Percentiles rank a stretch among this genome's conserved stretches.
phyloP scores from a whole-genome alignment of 2,797 vertebrate species.

The Manis javanica region DNA sequence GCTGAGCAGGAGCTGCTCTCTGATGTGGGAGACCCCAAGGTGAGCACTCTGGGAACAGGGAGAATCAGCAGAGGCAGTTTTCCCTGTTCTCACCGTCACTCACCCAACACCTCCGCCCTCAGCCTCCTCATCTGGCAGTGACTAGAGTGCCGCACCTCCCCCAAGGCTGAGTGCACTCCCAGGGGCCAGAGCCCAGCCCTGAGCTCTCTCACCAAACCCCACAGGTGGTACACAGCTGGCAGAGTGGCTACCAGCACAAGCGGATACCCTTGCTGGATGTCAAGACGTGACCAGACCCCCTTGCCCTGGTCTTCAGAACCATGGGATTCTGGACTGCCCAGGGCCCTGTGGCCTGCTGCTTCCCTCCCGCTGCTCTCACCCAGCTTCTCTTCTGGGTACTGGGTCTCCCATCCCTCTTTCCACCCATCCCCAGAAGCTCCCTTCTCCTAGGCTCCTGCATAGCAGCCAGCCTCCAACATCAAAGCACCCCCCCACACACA shows the following conservation, averaged over 20 bases:
- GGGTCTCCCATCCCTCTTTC: not conserved
- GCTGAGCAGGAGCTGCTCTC: conserved; percentile 95
- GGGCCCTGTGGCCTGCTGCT: not conserved
- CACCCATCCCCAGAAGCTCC: not conserved
- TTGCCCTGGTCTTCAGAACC: not conserved
- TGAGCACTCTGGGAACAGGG: conserved; percentile 69
- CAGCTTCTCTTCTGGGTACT: not conserved
- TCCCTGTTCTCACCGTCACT: not conserved
- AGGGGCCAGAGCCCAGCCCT: not conserved
- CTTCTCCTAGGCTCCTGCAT: not conserved
- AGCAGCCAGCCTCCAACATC: not conserved
- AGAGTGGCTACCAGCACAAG: conserved; percentile 89
- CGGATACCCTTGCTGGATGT: conserved; percentile 90
- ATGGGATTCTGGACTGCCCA: accelerated
- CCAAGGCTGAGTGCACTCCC: not conserved
- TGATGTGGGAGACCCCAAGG: conserved; percentile 93
- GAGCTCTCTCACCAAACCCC: accelerated
- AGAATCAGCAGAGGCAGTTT: not conserved
- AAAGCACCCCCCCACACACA: no score
- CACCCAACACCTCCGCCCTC: not conserved
- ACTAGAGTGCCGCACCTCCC: no score
- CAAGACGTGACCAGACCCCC: conserved; percentile 55
- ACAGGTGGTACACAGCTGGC: conserved; percentile 93
- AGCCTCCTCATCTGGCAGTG: no score
- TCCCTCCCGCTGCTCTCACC: not conserved